Conservation (phyloP, 2,888 invertebrate genomes). For the Pardosa pseudoannulata region DNA sequence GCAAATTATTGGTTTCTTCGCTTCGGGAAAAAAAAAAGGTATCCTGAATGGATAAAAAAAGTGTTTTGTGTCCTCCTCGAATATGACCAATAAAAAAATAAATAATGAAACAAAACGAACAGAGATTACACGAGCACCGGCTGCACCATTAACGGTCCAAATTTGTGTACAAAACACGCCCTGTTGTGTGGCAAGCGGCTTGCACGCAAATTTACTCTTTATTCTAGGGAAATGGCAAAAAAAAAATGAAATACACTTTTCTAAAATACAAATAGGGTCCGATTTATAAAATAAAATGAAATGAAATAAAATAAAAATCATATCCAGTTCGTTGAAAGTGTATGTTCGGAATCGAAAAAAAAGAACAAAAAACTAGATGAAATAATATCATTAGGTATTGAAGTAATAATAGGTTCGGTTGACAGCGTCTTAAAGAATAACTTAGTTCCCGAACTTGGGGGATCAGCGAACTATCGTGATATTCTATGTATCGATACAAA, state of each 20-base stretch:
- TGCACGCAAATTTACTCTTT: neutral
- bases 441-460: slow-evolving; percentile 17
- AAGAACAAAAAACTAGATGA: neutral
- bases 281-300: slow-evolving; percentile 15
- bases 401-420: slow-evolving; percentile 48
- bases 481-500: too few relatives aligned
- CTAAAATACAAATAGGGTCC: too few relatives aligned
- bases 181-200: neutral
- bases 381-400: slow-evolving; percentile 37
- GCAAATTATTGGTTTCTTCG: neutral
- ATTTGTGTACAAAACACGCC: neutral
- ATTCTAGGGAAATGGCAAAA: too few relatives aligned
- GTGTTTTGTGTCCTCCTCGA: neutral
- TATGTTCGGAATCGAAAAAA: neutral
- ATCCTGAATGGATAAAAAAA: neutral
- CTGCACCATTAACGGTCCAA: neutral
- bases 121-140: neutral
- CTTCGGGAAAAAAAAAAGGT: neutral
- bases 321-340: neutral
- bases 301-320: slow-evolving; percentile 16
- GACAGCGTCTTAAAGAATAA: slow-evolving; percentile 45
- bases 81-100: neutral
- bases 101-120: neutral
- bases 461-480: neutral
- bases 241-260: too few relatives aligned